Evolutionary conservation across 1,140 invertebrate species (phyloP).

Genomic region (Dufourea novaeangliae): DNA sequence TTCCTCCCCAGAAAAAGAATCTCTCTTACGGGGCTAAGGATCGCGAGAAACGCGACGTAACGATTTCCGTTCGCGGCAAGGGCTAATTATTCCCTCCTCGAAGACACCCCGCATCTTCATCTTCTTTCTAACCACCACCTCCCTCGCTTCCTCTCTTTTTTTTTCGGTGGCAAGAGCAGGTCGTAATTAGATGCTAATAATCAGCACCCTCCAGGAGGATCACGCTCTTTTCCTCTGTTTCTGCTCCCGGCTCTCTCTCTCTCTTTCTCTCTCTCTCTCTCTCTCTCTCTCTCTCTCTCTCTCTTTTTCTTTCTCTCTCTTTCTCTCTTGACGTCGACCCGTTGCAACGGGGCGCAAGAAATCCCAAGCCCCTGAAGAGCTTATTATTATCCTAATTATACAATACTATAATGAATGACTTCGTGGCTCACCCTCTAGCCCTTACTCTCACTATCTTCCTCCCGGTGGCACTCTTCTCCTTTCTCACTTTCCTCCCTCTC

Average conservation of each 20-base stretch:
- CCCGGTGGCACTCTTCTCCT: slow-evolving; percentile 41
- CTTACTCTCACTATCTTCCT: slow-evolving; percentile 55
- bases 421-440: slow-evolving; percentile 65
- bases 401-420: slow-evolving; percentile 79
- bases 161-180: slow-evolving; percentile 54
- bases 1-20: not conserved
- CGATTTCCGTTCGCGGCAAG: slow-evolving; percentile 36
- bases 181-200: slow-evolving; percentile 80
- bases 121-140: slow-evolving; percentile 29
- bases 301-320: slow-evolving; percentile 15
- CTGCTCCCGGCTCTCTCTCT: slow-evolving; percentile 19
- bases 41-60: slow-evolving; percentile 42
- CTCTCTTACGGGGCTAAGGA: slow-evolving; percentile 5
- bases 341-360: slow-evolving; percentile 72
- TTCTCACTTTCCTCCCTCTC: slow-evolving; percentile 41
- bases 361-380: slow-evolving; percentile 72
- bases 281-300: slow-evolving; percentile 18
- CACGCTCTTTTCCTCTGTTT: slow-evolving; percentile 56
- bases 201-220: slow-evolving; percentile 66
- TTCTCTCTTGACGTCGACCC: slow-evolving; percentile 42
- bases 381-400: slow-evolving; percentile 82
- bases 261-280: slow-evolving; percentile 13
- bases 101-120: slow-evolving; percentile 43
- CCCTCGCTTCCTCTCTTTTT: slow-evolving; percentile 7
- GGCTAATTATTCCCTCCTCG: slow-evolving; percentile 49